Percentiles rank a stretch among this genome's conserved stretches.
These are phyloP conservation scores for Tauraco hartlaubi DNA, from an alignment of 2,797 vertebrate species.

Conservation along the genomic window DNA sequence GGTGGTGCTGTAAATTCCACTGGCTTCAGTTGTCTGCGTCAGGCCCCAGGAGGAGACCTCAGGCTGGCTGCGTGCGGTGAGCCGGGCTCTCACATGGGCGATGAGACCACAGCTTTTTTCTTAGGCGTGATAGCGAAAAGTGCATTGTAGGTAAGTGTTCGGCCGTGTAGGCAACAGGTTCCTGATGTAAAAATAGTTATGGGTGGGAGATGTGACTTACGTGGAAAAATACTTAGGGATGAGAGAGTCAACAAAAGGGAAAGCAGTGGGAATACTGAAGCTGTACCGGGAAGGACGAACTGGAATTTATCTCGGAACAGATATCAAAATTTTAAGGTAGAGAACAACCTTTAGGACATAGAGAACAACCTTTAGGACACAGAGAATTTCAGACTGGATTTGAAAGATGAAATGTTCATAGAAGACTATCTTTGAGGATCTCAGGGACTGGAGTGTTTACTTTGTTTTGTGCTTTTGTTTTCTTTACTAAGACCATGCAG, in stretches of 20 bases:
- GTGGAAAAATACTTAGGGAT: background rate
- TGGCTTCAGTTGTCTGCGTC: background rate
- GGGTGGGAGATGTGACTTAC: background rate
- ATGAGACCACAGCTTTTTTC: background rate
- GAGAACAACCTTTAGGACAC: background rate
- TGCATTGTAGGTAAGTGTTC: background rate
- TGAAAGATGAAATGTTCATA: background rate
- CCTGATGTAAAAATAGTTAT: constrained; percentile 1
- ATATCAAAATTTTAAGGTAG: background rate
- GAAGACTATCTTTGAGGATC: background rate
- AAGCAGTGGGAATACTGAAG: background rate
- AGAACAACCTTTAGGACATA: background rate
- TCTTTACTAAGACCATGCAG: background rate
- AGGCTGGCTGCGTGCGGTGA: background rate
- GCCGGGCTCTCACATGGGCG: background rate
- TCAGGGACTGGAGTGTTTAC: background rate
- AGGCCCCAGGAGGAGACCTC: background rate
- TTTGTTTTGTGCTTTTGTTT: background rate
- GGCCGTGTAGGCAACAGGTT: background rate
- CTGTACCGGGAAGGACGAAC: background rate
- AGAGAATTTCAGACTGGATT: background rate
- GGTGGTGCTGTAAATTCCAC: background rate
- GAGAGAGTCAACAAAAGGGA: background rate
- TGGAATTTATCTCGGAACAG: background rate
- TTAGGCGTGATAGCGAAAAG: background rate